These are phyloP conservation scores for Bothrops jararaca DNA, from an alignment of 2,113 vertebrate genomes.

Conservation along the genomic window DNA sequence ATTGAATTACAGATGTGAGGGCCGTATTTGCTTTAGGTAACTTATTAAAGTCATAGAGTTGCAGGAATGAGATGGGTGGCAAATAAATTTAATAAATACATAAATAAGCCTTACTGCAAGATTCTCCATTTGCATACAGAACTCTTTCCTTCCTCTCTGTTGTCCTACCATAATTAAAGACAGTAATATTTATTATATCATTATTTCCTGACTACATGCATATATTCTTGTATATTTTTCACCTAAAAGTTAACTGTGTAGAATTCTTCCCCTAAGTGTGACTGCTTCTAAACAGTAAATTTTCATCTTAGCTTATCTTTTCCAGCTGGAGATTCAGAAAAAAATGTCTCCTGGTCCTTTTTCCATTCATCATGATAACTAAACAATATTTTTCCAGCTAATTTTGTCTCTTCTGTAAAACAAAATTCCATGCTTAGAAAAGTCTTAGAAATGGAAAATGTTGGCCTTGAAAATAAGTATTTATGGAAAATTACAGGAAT, in stretches of 20 bases:
- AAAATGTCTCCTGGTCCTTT: neutral
- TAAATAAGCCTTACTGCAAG: neutral
- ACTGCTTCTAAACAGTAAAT: neutral
- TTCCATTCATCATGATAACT: neutral
- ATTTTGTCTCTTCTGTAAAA: constrained; percentile 1
- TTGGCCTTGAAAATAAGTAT: neutral
- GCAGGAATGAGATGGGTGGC: neutral
- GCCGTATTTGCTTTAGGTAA: neutral
- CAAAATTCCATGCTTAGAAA: neutral
- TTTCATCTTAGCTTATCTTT: neutral
- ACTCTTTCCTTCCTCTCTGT: neutral
- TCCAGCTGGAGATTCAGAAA: neutral
- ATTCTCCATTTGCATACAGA: neutral
- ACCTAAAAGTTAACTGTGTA: neutral
- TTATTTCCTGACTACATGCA: neutral
- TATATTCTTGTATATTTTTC: neutral
- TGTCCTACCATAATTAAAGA: neutral
- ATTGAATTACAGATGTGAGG: neutral
- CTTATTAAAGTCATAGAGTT: neutral
- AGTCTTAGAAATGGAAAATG: neutral
- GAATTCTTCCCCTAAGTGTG: neutral
- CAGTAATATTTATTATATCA: neutral
- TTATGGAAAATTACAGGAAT: constrained; percentile 13
- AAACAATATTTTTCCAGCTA: neutral
- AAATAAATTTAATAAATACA: neutral